Conservation (phyloP, 2,888 invertebrate species). For the Rhimphoctona megacephalus region DNA sequence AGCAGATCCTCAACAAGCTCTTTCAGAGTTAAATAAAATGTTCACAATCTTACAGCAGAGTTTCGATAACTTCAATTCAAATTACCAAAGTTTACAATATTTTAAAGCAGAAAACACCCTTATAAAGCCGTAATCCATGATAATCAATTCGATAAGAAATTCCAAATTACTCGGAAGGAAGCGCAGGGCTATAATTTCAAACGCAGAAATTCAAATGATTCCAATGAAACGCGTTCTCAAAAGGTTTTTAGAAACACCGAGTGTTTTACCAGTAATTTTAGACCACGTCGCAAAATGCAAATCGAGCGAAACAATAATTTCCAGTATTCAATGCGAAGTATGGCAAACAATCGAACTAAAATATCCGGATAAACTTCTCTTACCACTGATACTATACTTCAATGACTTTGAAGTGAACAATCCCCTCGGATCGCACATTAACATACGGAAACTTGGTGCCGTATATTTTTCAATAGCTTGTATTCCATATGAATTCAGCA, state of each 20-base stretch:
- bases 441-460: conserved; percentile 46
- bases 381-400: conserved; percentile 55
- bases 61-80: conserved; percentile 46
- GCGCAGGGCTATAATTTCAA: conserved; percentile 1
- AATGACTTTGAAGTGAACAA: conserved; percentile 60
- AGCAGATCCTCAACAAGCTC: neutral
- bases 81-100: conserved; percentile 49
- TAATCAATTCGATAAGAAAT: conserved; percentile 1
- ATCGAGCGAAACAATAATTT: conserved; percentile 40
- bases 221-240: conserved; percentile 59
- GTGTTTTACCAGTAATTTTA: conserved; percentile 58
- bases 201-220: conserved; percentile 54
- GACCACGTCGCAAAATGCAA: conserved; percentile 57
- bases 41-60: conserved; percentile 35
- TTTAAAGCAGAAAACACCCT: conserved; percentile 52
- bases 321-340: conserved; percentile 37
- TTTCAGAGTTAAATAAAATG: conserved; percentile 35
- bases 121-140: conserved; percentile 42
- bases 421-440: conserved; percentile 49
- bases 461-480: conserved; percentile 48
- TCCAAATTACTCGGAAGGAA: neutral
- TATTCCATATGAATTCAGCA: conserved; percentile 42
- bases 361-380: conserved; percentile 47
- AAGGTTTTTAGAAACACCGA: conserved; percentile 67
- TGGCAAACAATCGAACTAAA: conserved; percentile 52